Percentiles rank a stretch among this genome's conserved stretches.
Evolutionary conservation across 64 coral and sea anemone species (phyloP).

Genomic region (Montipora efflorescens): DNA sequence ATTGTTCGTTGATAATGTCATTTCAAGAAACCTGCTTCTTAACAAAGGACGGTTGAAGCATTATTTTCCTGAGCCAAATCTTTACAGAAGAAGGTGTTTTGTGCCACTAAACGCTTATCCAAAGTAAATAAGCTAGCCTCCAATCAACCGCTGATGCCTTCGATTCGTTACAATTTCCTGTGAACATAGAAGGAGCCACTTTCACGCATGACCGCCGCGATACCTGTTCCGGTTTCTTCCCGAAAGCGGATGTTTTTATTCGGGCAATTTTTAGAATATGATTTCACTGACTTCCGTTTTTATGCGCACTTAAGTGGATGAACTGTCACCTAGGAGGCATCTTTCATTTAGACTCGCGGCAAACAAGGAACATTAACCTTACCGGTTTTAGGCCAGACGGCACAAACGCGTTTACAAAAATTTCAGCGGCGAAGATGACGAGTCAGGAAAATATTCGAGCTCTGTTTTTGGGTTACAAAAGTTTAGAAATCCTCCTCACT

Average conservation of each 20-base stretch:
- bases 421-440: background rate
- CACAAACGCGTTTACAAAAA: background rate
- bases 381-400: background rate
- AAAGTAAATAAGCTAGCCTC: background rate
- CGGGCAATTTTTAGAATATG: conserved; percentile 2
- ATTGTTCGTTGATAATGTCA: no score
- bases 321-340: background rate
- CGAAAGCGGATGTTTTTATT: background rate
- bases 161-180: background rate
- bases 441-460: background rate
- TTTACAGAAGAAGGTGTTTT: no score
- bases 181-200: background rate
- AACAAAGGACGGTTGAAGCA: no score
- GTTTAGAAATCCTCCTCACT: conserved; percentile 48
- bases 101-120: background rate
- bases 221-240: background rate
- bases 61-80: no score
- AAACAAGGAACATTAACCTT: conserved; percentile 37
- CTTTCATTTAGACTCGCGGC: no score
- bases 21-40: no score
- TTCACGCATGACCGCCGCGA: background rate
- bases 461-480: conserved; percentile 30
- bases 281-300: background rate
- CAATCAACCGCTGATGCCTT: background rate
- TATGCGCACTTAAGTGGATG: background rate